phyloP scores from a whole-genome alignment of 2,888 invertebrate genomes.

The Papilio demoleus region DNA sequence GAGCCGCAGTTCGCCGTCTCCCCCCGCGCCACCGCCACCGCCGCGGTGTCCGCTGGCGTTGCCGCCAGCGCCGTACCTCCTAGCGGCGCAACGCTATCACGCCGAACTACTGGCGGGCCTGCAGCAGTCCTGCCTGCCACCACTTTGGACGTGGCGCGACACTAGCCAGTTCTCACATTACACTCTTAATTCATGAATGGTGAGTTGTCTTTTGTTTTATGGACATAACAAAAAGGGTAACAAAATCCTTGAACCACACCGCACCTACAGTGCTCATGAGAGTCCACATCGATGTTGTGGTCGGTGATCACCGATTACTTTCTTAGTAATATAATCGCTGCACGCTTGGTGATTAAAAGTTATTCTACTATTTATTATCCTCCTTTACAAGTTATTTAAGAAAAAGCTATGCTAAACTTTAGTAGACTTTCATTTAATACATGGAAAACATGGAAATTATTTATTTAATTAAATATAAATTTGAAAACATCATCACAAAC shows the following conservation, averaged over 20 bases:
- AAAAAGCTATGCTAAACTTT: background rate
- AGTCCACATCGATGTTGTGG: background rate
- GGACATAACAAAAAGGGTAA: background rate
- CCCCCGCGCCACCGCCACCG: constrained; percentile 81
- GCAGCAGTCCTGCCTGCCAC: constrained; percentile 77
- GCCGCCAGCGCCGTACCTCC: constrained; percentile 70
- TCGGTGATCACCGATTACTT: background rate
- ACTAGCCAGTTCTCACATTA: constrained; percentile 79
- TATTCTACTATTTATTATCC: background rate
- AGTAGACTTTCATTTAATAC: background rate
- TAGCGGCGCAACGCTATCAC: constrained; percentile 78
- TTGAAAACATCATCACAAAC: background rate
- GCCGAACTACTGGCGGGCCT: constrained; percentile 77
- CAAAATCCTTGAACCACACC: background rate
- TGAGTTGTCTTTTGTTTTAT: constrained; percentile 53
- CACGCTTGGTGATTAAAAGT: background rate
- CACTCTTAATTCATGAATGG: constrained; percentile 82
- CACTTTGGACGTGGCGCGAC: constrained; percentile 79
- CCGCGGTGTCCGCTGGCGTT: constrained; percentile 73
- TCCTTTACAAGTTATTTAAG: background rate
- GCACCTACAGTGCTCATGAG: background rate
- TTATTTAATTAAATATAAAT: background rate
- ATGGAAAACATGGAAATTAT: background rate
- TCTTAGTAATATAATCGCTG: background rate
- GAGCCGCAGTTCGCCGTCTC: constrained; percentile 73